Evolutionary conservation across 2,797 vertebrate genomes (phyloP), one percentile per base, ranked within the genome.

Genomic region (Cottoperca gobio): DNA sequence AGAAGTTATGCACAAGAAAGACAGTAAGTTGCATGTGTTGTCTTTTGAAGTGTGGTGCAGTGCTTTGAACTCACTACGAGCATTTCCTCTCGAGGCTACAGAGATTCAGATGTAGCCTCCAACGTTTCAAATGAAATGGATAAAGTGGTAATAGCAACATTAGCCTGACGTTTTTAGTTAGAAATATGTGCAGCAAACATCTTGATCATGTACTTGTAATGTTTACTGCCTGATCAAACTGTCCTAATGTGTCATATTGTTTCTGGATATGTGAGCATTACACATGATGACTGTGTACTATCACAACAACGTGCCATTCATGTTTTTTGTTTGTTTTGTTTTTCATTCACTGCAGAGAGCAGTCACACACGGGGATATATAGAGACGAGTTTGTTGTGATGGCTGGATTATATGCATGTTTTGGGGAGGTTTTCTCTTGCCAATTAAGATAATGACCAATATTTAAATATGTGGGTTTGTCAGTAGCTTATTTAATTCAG

Each of bases 21-120:
- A 82, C 93, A 91, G 95, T 95, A 89, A 95, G 95, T 60, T 76
- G 73, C 82, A 64, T 86, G 82, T 42, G 66, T 58, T 65, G 74
- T 69, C 46, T 76, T 50, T 9, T 67, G 43, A 40, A 69, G 54
- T 35, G 58, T 16, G 6, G 35, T 54, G 72, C 33, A 24, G 16
- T 14, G 72, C 69, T 64, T 62, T 49, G 21, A 23, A 9, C 42
- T 21, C 35, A 17, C 43, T 26, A 3, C 64, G 49, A 58, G 55
- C 59, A 26, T n/a, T n/a, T n/a, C n/a, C n/a, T n/a, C n/a, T n/a
- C n/a, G n/a, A n/a, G n/a, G n/a, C n/a, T n/a, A n/a, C n/a, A n/a
- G n/a, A n/a, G n/a, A n/a, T n/a, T n/a, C n/a, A n/a, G n/a, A n/a
- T n/a, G 6, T 6, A 65, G 14, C 37, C 26, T 8, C 33, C 42